Evolutionary conservation across 2,888 invertebrate species (phyloP), one percentile per base, ranked within the genome.

Genomic region (Baccha elongata): DNA sequence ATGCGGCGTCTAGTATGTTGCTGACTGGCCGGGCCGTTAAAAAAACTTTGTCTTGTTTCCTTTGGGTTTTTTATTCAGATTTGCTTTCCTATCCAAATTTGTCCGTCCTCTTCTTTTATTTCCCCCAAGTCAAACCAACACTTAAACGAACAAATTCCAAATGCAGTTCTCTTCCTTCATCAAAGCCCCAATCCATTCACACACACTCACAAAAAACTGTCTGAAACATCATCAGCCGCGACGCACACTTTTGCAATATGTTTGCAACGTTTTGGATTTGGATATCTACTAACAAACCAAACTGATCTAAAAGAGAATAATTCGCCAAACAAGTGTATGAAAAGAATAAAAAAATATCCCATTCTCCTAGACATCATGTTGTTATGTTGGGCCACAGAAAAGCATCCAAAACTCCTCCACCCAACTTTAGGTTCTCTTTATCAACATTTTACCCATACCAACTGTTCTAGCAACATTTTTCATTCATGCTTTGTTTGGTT

Each of bases 141-240:
- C 72, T 67, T 55, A 58, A 35, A 67, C 62, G 58, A 64, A 62
- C 60, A 60, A 32, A 44, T 44, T 60, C 44, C 60, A 81, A 81
- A 83, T 83, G 83, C 83, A 83, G 32, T 83, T 83, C 83, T 83
- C 83, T 83, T 83, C 83, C 83, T 83, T 83, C 72, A 76, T 65
- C 37, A 29, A n/a, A 10, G 53, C 13, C 37, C 23, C 44, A 55
- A 37, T 64, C 65, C 44, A 48, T 46, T 40, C 21, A 64, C 29
- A 4, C 23, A 23, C 23, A 71, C 67, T 26, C 52, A 11, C 10
- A 29, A 48, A 55, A 35, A 37, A 26, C 42, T 44, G 68, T 73
- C 67, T 64, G 71, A 75, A 53, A 68, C 68, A 72, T 72, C 52
- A 48, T 23, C 23, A 23, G 11, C 26, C 15, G 29, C 23, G 23